Base-by-base conservation (phyloP, 1,140 invertebrate species). In the Eufriesea mexicana region DNA sequence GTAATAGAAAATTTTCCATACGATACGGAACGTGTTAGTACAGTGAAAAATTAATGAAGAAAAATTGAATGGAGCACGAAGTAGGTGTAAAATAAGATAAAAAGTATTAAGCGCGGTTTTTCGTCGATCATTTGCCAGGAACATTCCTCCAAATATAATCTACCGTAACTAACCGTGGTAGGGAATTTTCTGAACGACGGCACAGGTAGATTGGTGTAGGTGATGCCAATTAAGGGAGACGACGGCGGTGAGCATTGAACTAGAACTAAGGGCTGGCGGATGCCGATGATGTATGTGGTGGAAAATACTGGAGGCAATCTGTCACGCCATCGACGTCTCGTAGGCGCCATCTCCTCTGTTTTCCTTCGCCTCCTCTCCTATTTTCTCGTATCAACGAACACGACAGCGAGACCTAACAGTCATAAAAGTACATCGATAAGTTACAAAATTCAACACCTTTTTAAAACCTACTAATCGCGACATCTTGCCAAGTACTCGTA, bases 301-400 rank as follows among this genome's bases (percentile, higher is more conserved):
- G 92, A 94, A 94, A 94, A 94, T 94, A 93, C 90, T 89, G 87
- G 86, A 89, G 89, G 90, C 91, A 94, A 94, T 94, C 92, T 93
- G 93, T 94, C 93, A 93, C 90, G 89, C 90, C 84, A 94, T 94
- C 92, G 93, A 94, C 91, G 89, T 92, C 89, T 91, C 73, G 66
- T 81, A 89, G 86, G 84, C 89, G 86, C 76, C 74, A 76, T 45
- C 77, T 54, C 78, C 80, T 18, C 74, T 57, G 45, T 66, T 72
- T 75, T 79, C 71, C 79, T 73, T 78, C 55, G 78, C 84, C 83
- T 47, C 55, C 45, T 79, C 71, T 73, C 47, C 71, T 55, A 55
- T 62, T 79, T 62, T 54, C 55, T 47, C 9, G 8, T 51, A 62
- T 23, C 45, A 20, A 83, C 35, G 20, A n/a, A n/a, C 42, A 2